Conservation (phyloP, 2,888 invertebrate species). For the Hemicrepidius hirtus region DNA sequence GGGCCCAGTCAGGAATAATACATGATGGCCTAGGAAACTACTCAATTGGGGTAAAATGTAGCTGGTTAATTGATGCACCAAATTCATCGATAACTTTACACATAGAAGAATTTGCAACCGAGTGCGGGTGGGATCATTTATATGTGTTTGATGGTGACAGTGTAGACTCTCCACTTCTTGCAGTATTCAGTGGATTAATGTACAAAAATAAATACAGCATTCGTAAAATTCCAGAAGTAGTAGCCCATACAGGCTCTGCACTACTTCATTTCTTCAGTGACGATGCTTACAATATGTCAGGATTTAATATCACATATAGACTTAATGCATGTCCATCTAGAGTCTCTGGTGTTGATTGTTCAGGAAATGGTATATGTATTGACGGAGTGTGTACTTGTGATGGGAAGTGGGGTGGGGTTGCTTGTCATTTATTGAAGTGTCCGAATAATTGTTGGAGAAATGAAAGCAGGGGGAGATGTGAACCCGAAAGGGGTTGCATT, state of each 20-base stretch:
- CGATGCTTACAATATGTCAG: slow-evolving; percentile 98
- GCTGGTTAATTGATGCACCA: slow-evolving; percentile 91
- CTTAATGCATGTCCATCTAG: slow-evolving; percentile 88
- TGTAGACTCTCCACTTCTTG: slow-evolving; percentile 92
- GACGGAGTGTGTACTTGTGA: slow-evolving; percentile 89
- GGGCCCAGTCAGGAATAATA: slow-evolving; percentile 81
- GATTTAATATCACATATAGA: slow-evolving; percentile 96
- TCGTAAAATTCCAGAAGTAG: slow-evolving; percentile 85
- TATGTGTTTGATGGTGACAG: slow-evolving; percentile 99
- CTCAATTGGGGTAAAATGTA: slow-evolving; percentile 93
- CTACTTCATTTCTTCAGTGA: slow-evolving; percentile 98
- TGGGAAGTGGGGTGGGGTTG: slow-evolving; percentile 87
- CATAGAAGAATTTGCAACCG: slow-evolving; percentile 96
- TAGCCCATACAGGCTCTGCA: slow-evolving; percentile 90
- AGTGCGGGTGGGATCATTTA: slow-evolving; percentile 99
- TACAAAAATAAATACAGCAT: slow-evolving; percentile 85
- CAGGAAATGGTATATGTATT: slow-evolving; percentile 88
- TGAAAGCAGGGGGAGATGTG: slow-evolving; percentile 78
- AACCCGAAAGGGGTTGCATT: slow-evolving; percentile 76
- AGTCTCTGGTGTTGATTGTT: slow-evolving; percentile 79
- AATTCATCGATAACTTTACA: slow-evolving; percentile 85
- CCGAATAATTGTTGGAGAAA: slow-evolving; percentile 82
- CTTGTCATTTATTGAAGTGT: slow-evolving; percentile 90
- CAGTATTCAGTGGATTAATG: slow-evolving; percentile 93
- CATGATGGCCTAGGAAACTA: slow-evolving; percentile 95